phyloP scores from a whole-genome alignment of 2,113 vertebrate species.

The Sylvia atricapilla region DNA sequence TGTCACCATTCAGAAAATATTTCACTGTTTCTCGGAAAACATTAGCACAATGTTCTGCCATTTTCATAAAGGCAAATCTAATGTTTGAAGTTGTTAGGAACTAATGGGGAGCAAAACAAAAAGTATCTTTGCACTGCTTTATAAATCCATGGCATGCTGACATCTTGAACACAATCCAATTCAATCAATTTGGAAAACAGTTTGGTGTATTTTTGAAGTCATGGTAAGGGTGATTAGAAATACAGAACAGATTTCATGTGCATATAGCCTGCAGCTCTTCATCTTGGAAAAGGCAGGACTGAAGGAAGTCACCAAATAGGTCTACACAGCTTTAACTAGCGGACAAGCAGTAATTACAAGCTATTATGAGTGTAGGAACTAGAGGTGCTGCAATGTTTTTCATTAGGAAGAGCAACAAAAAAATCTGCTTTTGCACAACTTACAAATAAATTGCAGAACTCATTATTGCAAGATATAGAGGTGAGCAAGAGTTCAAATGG shows the following conservation, averaged over 20 bases:
- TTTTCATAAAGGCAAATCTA: slow-evolving; percentile 12
- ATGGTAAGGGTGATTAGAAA: background rate
- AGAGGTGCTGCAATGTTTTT: background rate
- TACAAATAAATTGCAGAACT: background rate
- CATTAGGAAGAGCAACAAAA: background rate
- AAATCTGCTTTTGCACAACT: background rate
- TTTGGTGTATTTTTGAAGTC: background rate
- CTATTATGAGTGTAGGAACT: background rate
- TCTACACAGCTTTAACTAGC: background rate
- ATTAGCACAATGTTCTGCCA: background rate
- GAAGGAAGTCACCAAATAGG: background rate
- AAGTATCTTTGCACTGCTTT: background rate
- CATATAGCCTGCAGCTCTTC: background rate
- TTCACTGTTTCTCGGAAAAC: background rate
- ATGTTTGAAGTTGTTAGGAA: background rate
- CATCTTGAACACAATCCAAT: background rate
- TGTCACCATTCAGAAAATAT: background rate
- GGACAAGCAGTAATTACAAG: background rate
- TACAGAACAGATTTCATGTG: background rate
- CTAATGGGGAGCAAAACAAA: background rate
- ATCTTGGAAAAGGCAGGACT: background rate
- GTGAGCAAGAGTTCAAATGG: background rate
- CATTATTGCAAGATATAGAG: background rate
- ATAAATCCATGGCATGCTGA: background rate
- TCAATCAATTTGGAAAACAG: background rate